These are phyloP conservation scores for Umimayanthus kanabou DNA, from an alignment of 92 coral and sea anemone genomes.

Conservation along the genomic window DNA sequence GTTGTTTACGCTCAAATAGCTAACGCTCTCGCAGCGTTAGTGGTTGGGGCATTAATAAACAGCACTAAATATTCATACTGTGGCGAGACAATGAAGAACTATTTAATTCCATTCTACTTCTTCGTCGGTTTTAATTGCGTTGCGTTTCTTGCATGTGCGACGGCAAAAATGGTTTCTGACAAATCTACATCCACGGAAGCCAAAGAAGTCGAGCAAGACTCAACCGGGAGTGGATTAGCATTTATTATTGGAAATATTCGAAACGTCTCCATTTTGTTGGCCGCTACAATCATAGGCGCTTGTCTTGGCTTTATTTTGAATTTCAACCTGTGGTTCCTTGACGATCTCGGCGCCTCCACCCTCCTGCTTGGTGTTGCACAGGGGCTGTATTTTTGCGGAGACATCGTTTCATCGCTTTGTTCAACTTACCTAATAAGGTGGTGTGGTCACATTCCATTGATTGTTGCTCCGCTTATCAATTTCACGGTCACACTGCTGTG, in stretches of 20 bases:
- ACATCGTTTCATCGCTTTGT: slow-evolving; percentile 16
- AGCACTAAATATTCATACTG: slow-evolving; percentile 44
- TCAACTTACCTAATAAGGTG: slow-evolving; percentile 44
- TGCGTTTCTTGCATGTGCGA: slow-evolving; percentile 41
- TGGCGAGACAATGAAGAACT: slow-evolving; percentile 54
- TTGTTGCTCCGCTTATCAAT: slow-evolving; percentile 29
- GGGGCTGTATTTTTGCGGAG: slow-evolving; percentile 37
- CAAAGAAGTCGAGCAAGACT: not conserved
- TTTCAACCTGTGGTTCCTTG: slow-evolving; percentile 56
- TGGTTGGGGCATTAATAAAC: slow-evolving; percentile 53
- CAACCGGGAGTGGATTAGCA: slow-evolving; percentile 14
- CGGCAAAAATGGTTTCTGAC: slow-evolving; percentile 30
- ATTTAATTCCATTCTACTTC: slow-evolving; percentile 50
- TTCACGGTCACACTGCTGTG: slow-evolving; percentile 43
- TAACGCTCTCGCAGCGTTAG: slow-evolving; percentile 41
- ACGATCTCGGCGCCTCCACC: slow-evolving; percentile 53
- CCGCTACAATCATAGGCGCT: slow-evolving; percentile 37
- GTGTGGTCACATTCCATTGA: slow-evolving; percentile 41
- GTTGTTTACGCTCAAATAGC: slow-evolving; percentile 43
- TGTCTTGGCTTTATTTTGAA: slow-evolving; percentile 44
- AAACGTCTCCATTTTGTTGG: slow-evolving; percentile 43
- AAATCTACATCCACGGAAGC: not conserved
- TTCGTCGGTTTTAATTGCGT: slow-evolving; percentile 49
- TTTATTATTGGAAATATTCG: slow-evolving; percentile 21
- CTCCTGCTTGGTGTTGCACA: slow-evolving; percentile 51